A percentile compares a stretch with the other conserved stretches of the same genome.
These are phyloP conservation scores for Gisinianus flammeolus DNA, from an alignment of 2,888 invertebrate genomes.

Conservation along the genomic window DNA sequence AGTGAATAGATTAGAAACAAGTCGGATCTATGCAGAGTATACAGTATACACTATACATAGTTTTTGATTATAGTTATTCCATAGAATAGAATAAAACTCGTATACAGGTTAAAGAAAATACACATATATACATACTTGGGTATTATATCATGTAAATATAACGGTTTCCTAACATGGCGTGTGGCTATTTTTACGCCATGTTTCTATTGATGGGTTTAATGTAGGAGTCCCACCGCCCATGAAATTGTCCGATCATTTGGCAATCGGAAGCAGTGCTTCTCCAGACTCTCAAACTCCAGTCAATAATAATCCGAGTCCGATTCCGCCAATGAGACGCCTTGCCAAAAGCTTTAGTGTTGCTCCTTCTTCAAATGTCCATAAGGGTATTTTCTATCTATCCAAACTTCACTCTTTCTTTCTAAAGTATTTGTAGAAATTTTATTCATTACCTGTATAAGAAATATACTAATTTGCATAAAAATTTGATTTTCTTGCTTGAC, in stretches of 20 bases:
- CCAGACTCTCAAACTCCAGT: conserved; percentile 24
- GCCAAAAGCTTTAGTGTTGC: conserved; percentile 92
- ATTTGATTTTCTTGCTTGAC: no score
- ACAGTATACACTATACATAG: no score
- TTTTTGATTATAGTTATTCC: no score
- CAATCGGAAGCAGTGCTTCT: conserved; percentile 13
- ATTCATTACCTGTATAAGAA: not conserved
- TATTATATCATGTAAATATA: no score
- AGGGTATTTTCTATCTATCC: conserved; percentile 64
- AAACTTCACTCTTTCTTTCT: not conserved
- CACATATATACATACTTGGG: no score
- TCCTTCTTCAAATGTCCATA: conserved; percentile 69
- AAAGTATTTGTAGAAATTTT: no score
- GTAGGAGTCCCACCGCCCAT: conserved; percentile 44
- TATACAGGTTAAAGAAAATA: no score
- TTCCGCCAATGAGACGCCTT: conserved; percentile 81
- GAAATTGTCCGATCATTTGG: conserved; percentile 13
- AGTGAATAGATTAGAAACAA: no score
- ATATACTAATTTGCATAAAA: not conserved
- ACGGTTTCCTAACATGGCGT: not conserved
- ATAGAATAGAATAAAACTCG: no score
- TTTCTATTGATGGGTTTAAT: conserved; percentile 9
- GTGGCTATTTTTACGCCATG: not conserved
- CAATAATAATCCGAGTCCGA: conserved; percentile 54
- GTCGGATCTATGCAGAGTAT: no score